Evolutionary conservation across 92 coral and sea anemone species (phyloP).

Genomic region (Montipora capitata): DNA sequence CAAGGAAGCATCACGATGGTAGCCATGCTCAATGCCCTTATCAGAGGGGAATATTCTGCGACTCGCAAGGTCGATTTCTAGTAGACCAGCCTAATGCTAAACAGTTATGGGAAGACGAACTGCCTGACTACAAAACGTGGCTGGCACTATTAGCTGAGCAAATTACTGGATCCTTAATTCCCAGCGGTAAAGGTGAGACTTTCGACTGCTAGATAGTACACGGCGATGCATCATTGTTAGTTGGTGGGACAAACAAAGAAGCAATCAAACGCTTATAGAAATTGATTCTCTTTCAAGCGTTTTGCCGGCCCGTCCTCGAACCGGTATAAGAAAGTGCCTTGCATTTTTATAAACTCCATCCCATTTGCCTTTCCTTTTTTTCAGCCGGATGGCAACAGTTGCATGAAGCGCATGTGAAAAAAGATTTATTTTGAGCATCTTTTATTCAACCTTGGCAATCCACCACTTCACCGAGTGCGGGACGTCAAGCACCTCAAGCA

Average conservation of each 20-base stretch:
- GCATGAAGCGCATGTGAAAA: conserved; percentile 2
- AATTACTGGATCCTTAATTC: conserved; percentile 28
- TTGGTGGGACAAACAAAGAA: not conserved
- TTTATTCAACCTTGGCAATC: conserved; percentile 7
- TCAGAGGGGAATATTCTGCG: not conserved
- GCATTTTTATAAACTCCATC: not conserved
- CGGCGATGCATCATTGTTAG: not conserved
- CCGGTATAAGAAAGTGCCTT: not conserved
- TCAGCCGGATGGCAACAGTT: conserved; percentile 43
- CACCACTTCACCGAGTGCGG: conserved; percentile 25
- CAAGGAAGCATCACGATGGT: not conserved
- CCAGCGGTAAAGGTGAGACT: conserved; percentile 39
- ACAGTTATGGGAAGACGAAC: conserved; percentile 1
- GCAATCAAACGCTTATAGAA: not conserved
- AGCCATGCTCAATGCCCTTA: not conserved
- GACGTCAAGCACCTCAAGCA: conserved; percentile 38
- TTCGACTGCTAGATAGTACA: not conserved
- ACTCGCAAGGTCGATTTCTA: not conserved
- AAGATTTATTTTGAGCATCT: conserved; percentile 21
- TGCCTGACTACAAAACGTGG: conserved; percentile 29
- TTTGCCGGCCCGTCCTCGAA: not conserved
- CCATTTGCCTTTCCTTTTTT: not conserved
- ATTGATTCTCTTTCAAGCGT: not conserved
- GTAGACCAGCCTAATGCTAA: not conserved
- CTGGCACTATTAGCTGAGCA: conserved; percentile 22